A percentile compares a stretch with the other conserved stretches of the same genome.
phyloP scores from a whole-genome alignment of 2,113 vertebrate species.

The Melanotaenia duboulayi region DNA sequence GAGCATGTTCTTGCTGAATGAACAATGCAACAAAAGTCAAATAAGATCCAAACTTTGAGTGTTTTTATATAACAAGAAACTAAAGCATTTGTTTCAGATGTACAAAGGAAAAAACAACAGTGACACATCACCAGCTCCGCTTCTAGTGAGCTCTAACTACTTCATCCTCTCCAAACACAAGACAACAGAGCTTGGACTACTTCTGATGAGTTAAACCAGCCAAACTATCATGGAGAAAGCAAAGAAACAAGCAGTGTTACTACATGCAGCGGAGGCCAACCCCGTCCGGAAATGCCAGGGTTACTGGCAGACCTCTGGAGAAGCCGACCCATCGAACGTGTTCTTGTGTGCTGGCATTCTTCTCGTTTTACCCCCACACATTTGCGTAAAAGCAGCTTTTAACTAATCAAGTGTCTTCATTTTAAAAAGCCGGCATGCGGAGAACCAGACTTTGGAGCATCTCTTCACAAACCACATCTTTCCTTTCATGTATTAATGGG shows the following conservation, averaged over 20 bases:
- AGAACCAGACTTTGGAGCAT: neutral
- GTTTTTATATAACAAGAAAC: too few species aligned
- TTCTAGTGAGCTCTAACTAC: too few species aligned
- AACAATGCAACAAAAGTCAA: too few species aligned
- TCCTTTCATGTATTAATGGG: constrained; percentile 36
- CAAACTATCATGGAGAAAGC: too few species aligned
- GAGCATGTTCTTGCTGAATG: too few species aligned
- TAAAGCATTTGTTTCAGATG: too few species aligned
- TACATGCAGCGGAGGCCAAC: neutral
- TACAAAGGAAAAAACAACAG: too few species aligned
- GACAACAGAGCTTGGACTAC: neutral
- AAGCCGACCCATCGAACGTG: too few species aligned
- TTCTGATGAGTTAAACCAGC: too few species aligned
- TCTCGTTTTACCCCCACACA: neutral
- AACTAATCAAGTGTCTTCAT: neutral
- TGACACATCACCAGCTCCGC: too few species aligned
- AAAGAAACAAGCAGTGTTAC: neutral
- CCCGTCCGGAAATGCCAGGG: neutral
- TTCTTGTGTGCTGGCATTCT: neutral
- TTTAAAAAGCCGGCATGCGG: neutral
- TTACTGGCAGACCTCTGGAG: too few species aligned
- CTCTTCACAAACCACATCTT: neutral
- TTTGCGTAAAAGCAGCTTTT: constrained; percentile 47
- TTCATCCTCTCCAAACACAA: neutral
- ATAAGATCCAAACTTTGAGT: too few species aligned